Evolutionary conservation across 1,140 invertebrate species (phyloP), one percentile per base, ranked within the genome.

Genomic region (Varroa destructor): DNA sequence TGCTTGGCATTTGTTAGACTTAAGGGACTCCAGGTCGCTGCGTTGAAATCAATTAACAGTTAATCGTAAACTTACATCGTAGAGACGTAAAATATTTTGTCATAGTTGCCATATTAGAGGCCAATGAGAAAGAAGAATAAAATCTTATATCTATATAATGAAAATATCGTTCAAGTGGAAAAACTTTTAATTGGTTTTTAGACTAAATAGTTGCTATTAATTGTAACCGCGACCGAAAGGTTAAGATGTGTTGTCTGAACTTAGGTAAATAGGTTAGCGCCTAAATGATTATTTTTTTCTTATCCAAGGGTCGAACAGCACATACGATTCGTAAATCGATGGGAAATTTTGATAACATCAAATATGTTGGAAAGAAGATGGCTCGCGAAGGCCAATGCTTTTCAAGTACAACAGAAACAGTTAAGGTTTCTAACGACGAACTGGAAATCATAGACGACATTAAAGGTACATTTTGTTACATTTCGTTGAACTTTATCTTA

Each of bases 391-490:
- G 78, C 12, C 77, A 77, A 55, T 75, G 76, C 58, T 79, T 79
- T 78, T 88, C 3, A 88, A 89, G 78, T 81, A 89, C 70, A 84
- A 85, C 25, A 78, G 81, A 70, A 89, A 90, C 77, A 81, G 84
- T 0, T 85, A 87, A 76, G 89, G 88, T 78, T 84, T 86, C 1
- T 78, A 85, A 71, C 87, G 58, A 75, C 8, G 61, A 75, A 42
- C 64, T 74, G 12, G 43, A 73, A 40, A 42, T 55, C 54, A 64
- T 73, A 37, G 25, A 43, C 14, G 61, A 67, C 61, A 40, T 73
- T 14, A 74, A 51, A 42, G 71, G 73, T 67, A 1, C 14, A 2
- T 12, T 42, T 36, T 58, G 12, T 58, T 42, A 58, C 40, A 8
- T 3, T 51, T 36, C 40, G 25, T 58, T 42, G 57, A 12, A 12